phyloP scores from a whole-genome alignment of 1,140 invertebrate species.

The Drosophila kanapiae region DNA sequence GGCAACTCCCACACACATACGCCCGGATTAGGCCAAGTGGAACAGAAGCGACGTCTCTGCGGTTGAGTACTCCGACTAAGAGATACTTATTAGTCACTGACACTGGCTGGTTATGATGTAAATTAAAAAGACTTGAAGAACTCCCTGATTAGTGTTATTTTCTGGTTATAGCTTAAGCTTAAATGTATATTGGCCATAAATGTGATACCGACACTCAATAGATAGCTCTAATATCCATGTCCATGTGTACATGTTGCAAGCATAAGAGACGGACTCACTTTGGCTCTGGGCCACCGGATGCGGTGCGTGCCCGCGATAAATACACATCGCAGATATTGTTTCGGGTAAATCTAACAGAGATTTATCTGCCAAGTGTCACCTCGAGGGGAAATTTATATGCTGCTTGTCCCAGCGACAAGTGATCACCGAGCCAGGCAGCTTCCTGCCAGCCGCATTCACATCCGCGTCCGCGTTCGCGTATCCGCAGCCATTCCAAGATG shows the following conservation, averaged over 20 bases:
- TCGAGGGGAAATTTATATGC: slow-evolving; percentile 74
- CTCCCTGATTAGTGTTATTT: background rate
- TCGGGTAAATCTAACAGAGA: slow-evolving; percentile 69
- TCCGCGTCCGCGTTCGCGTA: slow-evolving; percentile 18
- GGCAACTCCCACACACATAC: slow-evolving; percentile 23
- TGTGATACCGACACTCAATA: background rate
- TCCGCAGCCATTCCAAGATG: slow-evolving; percentile 39
- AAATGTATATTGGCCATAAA: background rate
- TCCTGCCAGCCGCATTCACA: slow-evolving; percentile 40
- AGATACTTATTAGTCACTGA: slow-evolving; percentile 9
- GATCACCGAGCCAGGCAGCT: slow-evolving; percentile 51
- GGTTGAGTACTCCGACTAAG: slow-evolving; percentile 10
- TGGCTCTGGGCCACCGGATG: slow-evolving; percentile 31
- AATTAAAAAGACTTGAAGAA: background rate
- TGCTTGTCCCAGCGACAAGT: slow-evolving; percentile 49
- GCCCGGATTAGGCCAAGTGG: slow-evolving; percentile 36
- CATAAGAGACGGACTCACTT: background rate
- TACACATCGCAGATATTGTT: slow-evolving; percentile 70
- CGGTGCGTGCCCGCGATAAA: slow-evolving; percentile 48
- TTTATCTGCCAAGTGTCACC: slow-evolving; percentile 80
- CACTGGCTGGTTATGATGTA: background rate
- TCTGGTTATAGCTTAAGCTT: background rate
- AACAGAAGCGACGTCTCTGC: slow-evolving; percentile 32
- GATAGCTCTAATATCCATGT: background rate
- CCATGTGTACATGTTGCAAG: background rate